These are phyloP conservation scores for Chrysomela aeneicollis DNA, from an alignment of 2,888 invertebrate species.

Conservation along the genomic window DNA sequence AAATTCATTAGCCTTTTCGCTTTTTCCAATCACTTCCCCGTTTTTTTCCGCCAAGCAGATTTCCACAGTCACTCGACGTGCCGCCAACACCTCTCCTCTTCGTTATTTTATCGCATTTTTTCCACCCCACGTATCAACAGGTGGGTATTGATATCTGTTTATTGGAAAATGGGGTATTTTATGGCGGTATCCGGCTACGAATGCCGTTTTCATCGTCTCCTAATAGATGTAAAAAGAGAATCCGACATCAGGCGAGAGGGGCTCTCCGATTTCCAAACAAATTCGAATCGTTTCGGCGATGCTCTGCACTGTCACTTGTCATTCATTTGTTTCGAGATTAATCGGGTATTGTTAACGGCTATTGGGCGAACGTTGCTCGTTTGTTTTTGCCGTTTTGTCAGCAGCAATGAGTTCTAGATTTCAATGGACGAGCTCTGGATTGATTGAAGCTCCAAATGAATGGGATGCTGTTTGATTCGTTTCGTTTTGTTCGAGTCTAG, in stretches of 20 bases:
- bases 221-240: constrained; percentile 27
- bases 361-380: constrained; percentile 47
- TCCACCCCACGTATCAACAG: constrained; percentile 58
- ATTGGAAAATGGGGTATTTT: constrained; percentile 63
- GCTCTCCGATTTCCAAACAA: constrained; percentile 41
- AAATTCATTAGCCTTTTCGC: neutral
- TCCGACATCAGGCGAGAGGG: constrained; percentile 8
- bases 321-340: constrained; percentile 52
- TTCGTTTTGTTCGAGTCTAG: constrained; percentile 43
- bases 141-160: constrained; percentile 63
- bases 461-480: constrained; percentile 50
- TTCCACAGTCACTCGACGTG: constrained; percentile 32
- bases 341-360: constrained; percentile 52
- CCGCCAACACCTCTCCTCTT: constrained; percentile 25
- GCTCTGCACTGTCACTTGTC: constrained; percentile 52
- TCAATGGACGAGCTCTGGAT: constrained; percentile 45
- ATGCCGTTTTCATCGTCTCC: constrained; percentile 48
- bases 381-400: constrained; percentile 48
- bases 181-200: constrained; percentile 57
- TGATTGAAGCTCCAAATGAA: constrained; percentile 45
- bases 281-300: constrained; percentile 40
- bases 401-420: constrained; percentile 46
- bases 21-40: neutral
- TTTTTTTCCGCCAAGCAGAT: constrained; percentile 25
- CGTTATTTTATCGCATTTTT: constrained; percentile 42